phyloP scores from a whole-genome alignment of 2,888 invertebrate genomes.

The Agrilus cyanescens region DNA sequence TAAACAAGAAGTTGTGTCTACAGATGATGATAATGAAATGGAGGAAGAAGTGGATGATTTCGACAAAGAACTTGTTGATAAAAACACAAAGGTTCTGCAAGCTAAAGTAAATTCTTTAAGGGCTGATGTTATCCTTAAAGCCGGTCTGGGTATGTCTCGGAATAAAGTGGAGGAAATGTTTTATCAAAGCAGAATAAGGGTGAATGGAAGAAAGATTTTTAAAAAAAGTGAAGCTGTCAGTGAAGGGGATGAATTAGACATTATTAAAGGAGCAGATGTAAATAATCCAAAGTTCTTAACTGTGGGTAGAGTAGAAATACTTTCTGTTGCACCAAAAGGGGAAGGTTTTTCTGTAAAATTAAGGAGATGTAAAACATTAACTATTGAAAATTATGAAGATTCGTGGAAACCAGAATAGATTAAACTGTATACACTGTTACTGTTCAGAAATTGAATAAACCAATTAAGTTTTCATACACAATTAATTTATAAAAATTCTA shows the following conservation, averaged over 20 bases:
- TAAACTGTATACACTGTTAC: too few species aligned
- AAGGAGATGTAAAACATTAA: conserved; percentile 54
- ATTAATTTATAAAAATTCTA: too few species aligned
- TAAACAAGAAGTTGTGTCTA: conserved; percentile 32
- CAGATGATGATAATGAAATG: conserved; percentile 42
- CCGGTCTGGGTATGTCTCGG: conserved; percentile 56
- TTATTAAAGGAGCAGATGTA: conserved; percentile 54
- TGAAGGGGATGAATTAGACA: conserved; percentile 65
- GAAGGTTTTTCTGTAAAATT: conserved; percentile 49
- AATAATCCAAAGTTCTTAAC: conserved; percentile 57
- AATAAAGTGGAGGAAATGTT: conserved; percentile 71
- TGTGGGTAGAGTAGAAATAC: conserved; percentile 56
- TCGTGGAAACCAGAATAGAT: conserved; percentile 33
- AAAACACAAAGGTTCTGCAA: conserved; percentile 53
- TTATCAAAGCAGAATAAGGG: conserved; percentile 67
- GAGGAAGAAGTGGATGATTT: conserved; percentile 35
- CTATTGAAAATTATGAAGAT: conserved; percentile 61
- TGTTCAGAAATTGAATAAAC: too few species aligned
- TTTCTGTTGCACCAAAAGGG: conserved; percentile 42
- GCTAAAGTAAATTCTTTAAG: conserved; percentile 54
- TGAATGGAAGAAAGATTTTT: conserved; percentile 62
- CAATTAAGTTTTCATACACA: too few species aligned
- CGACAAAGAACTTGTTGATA: conserved; percentile 37
- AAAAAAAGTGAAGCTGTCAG: conserved; percentile 63
- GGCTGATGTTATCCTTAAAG: conserved; percentile 58